Percentiles rank a stretch among this genome's conserved stretches.
Conservation (phyloP, 2,888 invertebrate species). For the Malthinus seriepunctatus region DNA sequence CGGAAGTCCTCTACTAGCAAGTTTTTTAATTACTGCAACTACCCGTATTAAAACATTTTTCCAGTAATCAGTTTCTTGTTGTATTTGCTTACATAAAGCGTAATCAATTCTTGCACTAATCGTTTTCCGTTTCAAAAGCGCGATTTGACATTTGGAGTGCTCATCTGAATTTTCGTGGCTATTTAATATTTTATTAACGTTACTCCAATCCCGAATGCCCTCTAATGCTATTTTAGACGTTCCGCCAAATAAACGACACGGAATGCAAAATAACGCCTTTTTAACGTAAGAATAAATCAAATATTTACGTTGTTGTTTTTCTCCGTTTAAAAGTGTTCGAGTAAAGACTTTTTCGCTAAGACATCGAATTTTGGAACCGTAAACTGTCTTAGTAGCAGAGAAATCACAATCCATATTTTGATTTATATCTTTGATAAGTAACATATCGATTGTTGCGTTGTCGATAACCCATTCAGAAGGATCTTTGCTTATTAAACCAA, state of each 20-base stretch:
- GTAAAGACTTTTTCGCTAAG: neutral
- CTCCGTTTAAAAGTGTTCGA: neutral
- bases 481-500: neutral
- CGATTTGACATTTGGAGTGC: neutral
- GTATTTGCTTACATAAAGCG: neutral
- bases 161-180: constrained; percentile 2
- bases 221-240: neutral
- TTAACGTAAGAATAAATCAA: neutral
- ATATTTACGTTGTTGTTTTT: neutral
- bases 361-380: neutral
- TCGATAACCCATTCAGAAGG: neutral
- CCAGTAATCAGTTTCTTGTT: neutral
- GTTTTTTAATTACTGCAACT: neutral
- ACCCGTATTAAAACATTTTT: neutral
- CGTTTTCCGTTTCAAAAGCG: neutral
- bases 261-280: neutral
- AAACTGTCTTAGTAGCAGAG: neutral
- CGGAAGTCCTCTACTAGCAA: neutral
- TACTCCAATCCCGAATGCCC: constrained; percentile 1
- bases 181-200: neutral
- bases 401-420: neutral
- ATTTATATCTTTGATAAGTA: neutral
- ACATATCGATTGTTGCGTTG: neutral
- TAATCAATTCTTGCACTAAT: neutral
- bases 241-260: constrained; percentile 1